A percentile compares a stretch with the other conserved stretches of the same genome.
Conservation (phyloP, 2,888 invertebrate species). For the Arge pagana region DNA sequence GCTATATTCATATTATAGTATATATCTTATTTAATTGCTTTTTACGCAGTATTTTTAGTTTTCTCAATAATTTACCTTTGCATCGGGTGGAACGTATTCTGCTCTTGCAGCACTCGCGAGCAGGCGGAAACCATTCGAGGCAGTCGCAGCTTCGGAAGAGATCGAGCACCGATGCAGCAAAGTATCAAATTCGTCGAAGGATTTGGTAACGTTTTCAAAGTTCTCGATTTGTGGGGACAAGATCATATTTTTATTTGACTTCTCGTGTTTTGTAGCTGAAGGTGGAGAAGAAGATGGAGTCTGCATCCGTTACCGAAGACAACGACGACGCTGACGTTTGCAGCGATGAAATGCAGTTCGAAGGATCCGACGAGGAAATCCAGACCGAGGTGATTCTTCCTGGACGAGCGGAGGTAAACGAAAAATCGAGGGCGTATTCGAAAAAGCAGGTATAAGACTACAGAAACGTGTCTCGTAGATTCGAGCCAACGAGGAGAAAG, state of each 20-base stretch:
- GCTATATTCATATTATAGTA: no score
- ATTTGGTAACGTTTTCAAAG: conserved; percentile 41
- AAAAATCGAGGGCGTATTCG: no score
- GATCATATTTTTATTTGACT: conserved; percentile 35
- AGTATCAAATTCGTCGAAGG: conserved; percentile 26
- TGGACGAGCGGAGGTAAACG: no score
- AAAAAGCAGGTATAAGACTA: no score
- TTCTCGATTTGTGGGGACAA: not conserved
- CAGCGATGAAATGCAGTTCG: conserved; percentile 17
- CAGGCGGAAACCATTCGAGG: conserved; percentile 6
- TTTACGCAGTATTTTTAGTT: no score
- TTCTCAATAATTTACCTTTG: not conserved
- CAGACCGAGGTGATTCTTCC: conserved; percentile 18
- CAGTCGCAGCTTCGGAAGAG: not conserved
- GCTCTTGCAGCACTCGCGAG: not conserved
- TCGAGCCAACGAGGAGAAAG: no score
- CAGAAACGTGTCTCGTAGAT: no score
- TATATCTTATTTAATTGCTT: no score
- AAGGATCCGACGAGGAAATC: conserved; percentile 39
- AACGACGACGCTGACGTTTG: conserved; percentile 25
- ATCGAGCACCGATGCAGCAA: conserved; percentile 32
- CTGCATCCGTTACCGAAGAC: conserved; percentile 19
- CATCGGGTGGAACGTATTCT: not conserved
- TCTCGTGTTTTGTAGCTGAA: conserved; percentile 32
- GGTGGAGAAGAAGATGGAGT: conserved; percentile 37